Evolutionary conservation across 2,888 invertebrate species (phyloP).

Genomic region (Amitus sp.): DNA sequence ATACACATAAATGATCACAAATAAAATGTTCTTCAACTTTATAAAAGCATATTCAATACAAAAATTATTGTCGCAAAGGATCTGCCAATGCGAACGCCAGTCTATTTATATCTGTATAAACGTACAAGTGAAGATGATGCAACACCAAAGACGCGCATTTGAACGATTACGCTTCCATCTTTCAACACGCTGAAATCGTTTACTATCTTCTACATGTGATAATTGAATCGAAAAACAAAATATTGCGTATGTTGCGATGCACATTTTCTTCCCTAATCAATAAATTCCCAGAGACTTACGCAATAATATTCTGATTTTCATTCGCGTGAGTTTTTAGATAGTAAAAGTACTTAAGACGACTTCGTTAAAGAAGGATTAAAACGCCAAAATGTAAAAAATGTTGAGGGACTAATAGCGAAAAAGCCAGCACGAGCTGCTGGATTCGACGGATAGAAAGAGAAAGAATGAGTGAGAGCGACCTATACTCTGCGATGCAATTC

Average conservation of each 20-base stretch:
- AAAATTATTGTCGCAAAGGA: too few species aligned
- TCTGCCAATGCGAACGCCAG: conserved; percentile 22
- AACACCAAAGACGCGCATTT: conserved; percentile 31
- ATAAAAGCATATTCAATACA: too few species aligned
- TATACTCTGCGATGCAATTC: conserved; percentile 45
- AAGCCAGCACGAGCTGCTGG: conserved; percentile 20
- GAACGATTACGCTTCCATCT: conserved; percentile 32
- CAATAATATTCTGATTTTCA: too few species aligned
- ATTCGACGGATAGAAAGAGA: conserved; percentile 26
- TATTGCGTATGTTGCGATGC: not conserved
- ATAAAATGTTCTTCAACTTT: too few species aligned
- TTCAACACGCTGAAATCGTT: conserved; percentile 28
- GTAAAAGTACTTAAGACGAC: not conserved
- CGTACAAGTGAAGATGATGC: conserved; percentile 32
- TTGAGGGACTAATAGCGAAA: conserved; percentile 54
- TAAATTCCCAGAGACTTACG: too few species aligned
- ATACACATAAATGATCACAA: too few species aligned
- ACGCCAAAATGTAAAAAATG: conserved; percentile 47
- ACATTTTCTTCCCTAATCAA: not conserved
- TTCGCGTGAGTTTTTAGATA: too few species aligned
- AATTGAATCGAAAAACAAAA: conserved; percentile 33
- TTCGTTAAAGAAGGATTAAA: not conserved
- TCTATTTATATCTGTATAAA: conserved; percentile 24
- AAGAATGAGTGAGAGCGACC: conserved; percentile 19
- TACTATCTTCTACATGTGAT: conserved; percentile 35